phyloP scores from a whole-genome alignment of 2,888 invertebrate species.

The Ceriagrion tenellum region DNA sequence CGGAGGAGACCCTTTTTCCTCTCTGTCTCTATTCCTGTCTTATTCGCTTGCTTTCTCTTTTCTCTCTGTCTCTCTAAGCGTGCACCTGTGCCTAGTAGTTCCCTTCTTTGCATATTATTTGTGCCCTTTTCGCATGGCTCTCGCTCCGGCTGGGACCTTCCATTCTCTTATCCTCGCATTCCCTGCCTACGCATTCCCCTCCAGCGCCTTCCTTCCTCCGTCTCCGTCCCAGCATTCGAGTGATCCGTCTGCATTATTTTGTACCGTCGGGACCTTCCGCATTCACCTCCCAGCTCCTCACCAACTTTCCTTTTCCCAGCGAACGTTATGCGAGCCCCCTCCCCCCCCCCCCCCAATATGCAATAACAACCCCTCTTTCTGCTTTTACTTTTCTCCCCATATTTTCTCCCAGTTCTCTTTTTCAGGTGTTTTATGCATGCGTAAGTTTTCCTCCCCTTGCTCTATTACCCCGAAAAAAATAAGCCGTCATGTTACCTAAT shows the following conservation, averaged over 20 bases:
- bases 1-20: neutral
- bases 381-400: neutral
- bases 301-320: neutral
- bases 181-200: too few species aligned
- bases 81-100: neutral
- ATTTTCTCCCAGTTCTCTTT: neutral
- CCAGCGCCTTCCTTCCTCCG: too few species aligned
- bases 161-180: neutral
- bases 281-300: neutral
- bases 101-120: constrained; percentile 8
- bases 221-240: neutral
- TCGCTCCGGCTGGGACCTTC: neutral
- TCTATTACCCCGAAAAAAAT: neutral
- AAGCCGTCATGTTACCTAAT: neutral
- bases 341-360: neutral
- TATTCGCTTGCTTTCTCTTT: neutral
- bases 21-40: neutral
- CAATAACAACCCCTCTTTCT: neutral
- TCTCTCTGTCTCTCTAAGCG: neutral
- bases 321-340: neutral
- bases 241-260: neutral
- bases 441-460: neutral
- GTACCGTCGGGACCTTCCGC: neutral
- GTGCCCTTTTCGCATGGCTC: neutral
- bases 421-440: neutral